Evolutionary conservation across 2,113 vertebrate species (phyloP).

Genomic region (Corvus hawaiiensis): DNA sequence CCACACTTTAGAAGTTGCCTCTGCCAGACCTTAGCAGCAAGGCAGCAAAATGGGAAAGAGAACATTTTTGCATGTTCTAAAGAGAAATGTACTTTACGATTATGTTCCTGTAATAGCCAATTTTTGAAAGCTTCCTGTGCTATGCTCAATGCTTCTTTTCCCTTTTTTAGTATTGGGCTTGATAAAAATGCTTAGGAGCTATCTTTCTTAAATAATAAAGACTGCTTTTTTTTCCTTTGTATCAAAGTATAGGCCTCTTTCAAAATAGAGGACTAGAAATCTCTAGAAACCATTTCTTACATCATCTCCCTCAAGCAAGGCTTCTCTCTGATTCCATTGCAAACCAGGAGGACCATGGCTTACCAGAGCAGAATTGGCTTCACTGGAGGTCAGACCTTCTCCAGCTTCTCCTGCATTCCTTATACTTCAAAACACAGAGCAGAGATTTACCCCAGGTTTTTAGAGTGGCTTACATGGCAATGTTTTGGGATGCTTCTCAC

Average conservation of each 20-base stretch:
- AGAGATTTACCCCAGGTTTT: background rate
- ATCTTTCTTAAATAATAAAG: background rate
- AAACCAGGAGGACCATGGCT: background rate
- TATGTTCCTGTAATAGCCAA: background rate
- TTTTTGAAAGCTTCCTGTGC: slow-evolving; percentile 35
- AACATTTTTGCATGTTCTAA: background rate
- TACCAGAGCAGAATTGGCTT: background rate
- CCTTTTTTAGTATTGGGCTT: slow-evolving; percentile 38
- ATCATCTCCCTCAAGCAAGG: background rate
- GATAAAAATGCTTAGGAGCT: background rate
- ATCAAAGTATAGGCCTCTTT: background rate
- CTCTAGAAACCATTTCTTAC: background rate
- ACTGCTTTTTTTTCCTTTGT: slow-evolving; percentile 9
- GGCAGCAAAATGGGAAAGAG: background rate
- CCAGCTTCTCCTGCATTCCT: background rate
- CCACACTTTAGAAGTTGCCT: background rate
- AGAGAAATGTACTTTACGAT: background rate
- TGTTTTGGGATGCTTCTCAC: background rate
- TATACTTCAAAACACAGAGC: background rate
- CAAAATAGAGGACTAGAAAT: background rate
- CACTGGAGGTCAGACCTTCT: background rate
- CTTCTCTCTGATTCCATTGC: background rate
- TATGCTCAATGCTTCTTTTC: slow-evolving; percentile 20
- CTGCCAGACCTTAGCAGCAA: background rate
- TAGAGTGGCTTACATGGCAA: background rate